Percentiles rank a stretch among this genome's conserved stretches.
These are phyloP conservation scores for Dichetophora obliterata DNA, from an alignment of 2,888 invertebrate species.

Conservation along the genomic window DNA sequence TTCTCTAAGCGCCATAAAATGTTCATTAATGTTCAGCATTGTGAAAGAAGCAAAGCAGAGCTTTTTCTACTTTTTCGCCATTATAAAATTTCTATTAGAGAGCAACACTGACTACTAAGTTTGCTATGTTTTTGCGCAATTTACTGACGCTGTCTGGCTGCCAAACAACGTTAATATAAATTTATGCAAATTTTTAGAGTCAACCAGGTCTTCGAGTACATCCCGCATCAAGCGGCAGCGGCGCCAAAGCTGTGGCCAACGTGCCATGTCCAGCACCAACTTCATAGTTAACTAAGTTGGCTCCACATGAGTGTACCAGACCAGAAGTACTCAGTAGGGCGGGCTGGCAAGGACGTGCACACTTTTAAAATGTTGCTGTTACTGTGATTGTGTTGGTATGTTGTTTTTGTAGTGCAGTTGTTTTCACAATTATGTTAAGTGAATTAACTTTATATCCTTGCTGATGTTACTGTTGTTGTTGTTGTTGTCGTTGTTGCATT, in stretches of 20 bases:
- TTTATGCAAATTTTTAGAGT: constrained; percentile 19
- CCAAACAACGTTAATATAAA: constrained; percentile 5
- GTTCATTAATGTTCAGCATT: not conserved
- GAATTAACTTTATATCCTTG: constrained; percentile 31
- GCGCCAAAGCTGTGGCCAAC: no score
- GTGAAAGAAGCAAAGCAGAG: not conserved
- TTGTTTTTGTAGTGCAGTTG: constrained; percentile 10
- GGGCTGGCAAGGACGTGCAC: not conserved
- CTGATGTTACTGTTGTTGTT: no score
- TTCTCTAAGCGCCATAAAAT: not conserved
- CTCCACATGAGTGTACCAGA: not conserved
- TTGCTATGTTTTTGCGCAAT: not conserved
- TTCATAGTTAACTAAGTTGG: not conserved
- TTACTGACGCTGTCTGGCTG: not conserved
- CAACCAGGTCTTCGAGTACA: not conserved
- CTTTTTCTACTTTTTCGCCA: not conserved
- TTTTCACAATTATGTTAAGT: constrained; percentile 35
- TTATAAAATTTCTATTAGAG: not conserved
- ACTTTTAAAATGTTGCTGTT: not conserved
- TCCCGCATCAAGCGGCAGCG: no score
- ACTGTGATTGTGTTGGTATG: not conserved
- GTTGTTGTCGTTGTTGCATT: no score
- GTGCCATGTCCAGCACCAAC: no score
- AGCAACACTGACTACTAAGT: not conserved
- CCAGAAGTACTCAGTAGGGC: not conserved